Evolutionary conservation across 1,140 invertebrate genomes (phyloP).

Genomic region (Drosophila sucinea): DNA sequence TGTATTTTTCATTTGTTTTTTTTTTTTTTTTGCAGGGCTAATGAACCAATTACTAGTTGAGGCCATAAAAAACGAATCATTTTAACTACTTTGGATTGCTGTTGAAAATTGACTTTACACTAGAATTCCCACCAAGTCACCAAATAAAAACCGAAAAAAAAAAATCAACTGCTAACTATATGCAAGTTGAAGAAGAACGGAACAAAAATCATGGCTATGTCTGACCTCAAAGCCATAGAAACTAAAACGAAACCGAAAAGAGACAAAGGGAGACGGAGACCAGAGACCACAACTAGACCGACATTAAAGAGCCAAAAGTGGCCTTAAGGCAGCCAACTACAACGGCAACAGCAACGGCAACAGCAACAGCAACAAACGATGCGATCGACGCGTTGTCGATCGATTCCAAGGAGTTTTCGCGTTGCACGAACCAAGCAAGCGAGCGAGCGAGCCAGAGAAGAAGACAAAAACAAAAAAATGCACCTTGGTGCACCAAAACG

Average conservation of each 20-base stretch:
- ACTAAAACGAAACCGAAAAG: slow-evolving; percentile 68
- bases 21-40: slow-evolving; percentile 12
- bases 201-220: slow-evolving; percentile 26
- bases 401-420: slow-evolving; percentile 28
- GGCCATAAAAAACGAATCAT: slow-evolving; percentile 21
- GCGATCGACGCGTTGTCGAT: slow-evolving; percentile 20
- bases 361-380: slow-evolving; percentile 34
- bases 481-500: slow-evolving; percentile 41
- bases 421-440: slow-evolving; percentile 35
- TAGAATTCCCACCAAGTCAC: slow-evolving; percentile 21
- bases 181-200: slow-evolving; percentile 28
- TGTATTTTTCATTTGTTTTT: not conserved
- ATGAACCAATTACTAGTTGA: slow-evolving; percentile 16
- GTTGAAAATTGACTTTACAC: slow-evolving; percentile 19
- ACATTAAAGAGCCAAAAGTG: slow-evolving; percentile 57
- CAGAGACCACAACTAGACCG: slow-evolving; percentile 62
- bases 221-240: slow-evolving; percentile 26
- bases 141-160: slow-evolving; percentile 1
- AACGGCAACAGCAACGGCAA: slow-evolving; percentile 14
- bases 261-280: slow-evolving; percentile 29
- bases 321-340: slow-evolving; percentile 39
- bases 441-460: not conserved
- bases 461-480: slow-evolving; percentile 11
- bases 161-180: slow-evolving; percentile 18
- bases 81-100: slow-evolving; percentile 17